These are phyloP conservation scores for Odontocolon sp. DNA, from an alignment of 2,888 invertebrate species.

Conservation along the genomic window DNA sequence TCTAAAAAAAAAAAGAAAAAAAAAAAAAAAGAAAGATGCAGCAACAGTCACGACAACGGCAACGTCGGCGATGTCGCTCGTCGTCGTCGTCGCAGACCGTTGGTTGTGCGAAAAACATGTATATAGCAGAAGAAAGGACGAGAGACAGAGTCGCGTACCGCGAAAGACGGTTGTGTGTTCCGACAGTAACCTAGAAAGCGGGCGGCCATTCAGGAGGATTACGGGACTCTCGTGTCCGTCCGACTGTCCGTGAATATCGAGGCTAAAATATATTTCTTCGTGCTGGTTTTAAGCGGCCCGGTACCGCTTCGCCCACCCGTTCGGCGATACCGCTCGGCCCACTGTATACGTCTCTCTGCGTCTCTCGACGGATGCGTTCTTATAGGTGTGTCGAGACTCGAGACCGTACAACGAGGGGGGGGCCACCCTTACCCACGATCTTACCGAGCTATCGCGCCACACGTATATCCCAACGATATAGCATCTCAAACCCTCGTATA, in stretches of 20 bases:
- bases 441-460: conserved; percentile 24
- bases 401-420: conserved; percentile 27
- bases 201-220: conserved; percentile 75
- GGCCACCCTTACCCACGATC: conserved; percentile 37
- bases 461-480: conserved; percentile 40
- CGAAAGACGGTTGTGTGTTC: conserved; percentile 64
- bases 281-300: no score
- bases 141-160: conserved; percentile 28
- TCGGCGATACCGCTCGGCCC: no score
- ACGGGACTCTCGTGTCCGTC: conserved; percentile 62
- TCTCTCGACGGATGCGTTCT: conserved; percentile 10
- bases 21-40: no score
- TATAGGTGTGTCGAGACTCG: conserved; percentile 56
- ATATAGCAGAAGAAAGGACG: neutral
- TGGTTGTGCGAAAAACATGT: no score
- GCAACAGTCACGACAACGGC: no score
- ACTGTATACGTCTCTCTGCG: neutral
- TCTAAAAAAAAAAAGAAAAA: no score
- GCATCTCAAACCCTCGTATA: conserved; percentile 24
- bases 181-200: conserved; percentile 78
- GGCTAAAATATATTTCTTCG: conserved; percentile 47
- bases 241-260: conserved; percentile 54
- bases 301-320: no score
- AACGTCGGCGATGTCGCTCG: no score
- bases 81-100: no score